phyloP scores from a whole-genome alignment of 2,888 invertebrate genomes.

The Stenoptilia bipunctidactyla region DNA sequence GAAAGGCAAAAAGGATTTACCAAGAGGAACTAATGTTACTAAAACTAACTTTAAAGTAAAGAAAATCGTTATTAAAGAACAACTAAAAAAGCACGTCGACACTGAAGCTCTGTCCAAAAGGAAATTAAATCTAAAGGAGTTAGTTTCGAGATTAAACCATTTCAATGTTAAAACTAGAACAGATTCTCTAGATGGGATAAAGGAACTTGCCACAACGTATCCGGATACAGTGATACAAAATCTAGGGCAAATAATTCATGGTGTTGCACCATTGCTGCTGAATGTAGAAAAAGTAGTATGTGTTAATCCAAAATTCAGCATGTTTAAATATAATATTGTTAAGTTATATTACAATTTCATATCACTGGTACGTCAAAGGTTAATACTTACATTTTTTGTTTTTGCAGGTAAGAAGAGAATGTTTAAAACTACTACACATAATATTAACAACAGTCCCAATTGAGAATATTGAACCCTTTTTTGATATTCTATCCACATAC shows the following conservation, averaged over 20 bases:
- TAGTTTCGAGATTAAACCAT: constrained; percentile 79
- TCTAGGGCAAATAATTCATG: constrained; percentile 77
- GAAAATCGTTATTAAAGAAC: constrained; percentile 86
- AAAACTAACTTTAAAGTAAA: constrained; percentile 90
- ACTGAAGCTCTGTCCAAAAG: constrained; percentile 74
- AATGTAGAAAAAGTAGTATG: constrained; percentile 77
- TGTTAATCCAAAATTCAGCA: too few relatives aligned
- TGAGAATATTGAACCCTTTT: constrained; percentile 78
- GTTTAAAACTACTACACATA: constrained; percentile 67
- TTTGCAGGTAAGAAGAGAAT: constrained; percentile 66
- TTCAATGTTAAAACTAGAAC: constrained; percentile 78
- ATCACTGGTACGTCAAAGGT: too few relatives aligned
- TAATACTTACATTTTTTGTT: constrained; percentile 5
- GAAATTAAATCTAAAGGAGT: constrained; percentile 80
- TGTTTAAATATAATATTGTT: too few relatives aligned
- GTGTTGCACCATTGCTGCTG: constrained; percentile 76
- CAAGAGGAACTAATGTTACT: constrained; percentile 91
- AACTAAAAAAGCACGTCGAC: constrained; percentile 70
- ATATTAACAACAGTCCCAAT: constrained; percentile 45
- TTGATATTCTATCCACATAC: constrained; percentile 82
- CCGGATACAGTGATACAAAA: constrained; percentile 61
- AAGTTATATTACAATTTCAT: too few relatives aligned
- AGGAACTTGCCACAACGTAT: constrained; percentile 55
- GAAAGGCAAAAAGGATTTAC: constrained; percentile 83
- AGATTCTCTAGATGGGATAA: constrained; percentile 74